These are phyloP conservation scores for Clupea harengus DNA, from an alignment of 2,113 vertebrate genomes.

Conservation along the genomic window DNA sequence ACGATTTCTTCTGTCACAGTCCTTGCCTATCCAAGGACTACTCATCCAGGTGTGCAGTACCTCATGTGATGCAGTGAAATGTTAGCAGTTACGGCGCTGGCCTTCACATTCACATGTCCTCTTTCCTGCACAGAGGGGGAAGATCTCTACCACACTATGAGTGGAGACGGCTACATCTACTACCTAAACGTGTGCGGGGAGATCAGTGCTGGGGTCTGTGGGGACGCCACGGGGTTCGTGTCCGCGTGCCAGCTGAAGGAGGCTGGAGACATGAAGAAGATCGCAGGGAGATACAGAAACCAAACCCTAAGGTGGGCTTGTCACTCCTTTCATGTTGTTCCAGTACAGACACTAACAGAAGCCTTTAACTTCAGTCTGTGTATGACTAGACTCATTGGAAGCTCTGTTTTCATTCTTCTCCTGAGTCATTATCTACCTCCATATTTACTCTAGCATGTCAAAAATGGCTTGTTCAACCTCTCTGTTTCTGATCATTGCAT, in stretches of 20 bases:
- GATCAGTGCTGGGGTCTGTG: conserved; percentile 56
- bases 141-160: conserved; percentile 59
- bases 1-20: too few relatives aligned
- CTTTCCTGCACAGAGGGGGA: conserved; percentile 42
- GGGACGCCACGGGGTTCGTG: background rate
- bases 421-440: too few relatives aligned
- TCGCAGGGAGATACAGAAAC: conserved; percentile 80
- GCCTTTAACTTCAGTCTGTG: background rate
- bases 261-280: conserved; percentile 51
- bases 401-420: too few relatives aligned
- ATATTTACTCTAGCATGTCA: too few relatives aligned
- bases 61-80: too few relatives aligned
- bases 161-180: conserved; percentile 75
- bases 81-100: too few relatives aligned
- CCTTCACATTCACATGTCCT: background rate
- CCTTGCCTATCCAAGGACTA: too few relatives aligned
- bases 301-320: conserved; percentile 83
- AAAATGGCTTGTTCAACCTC: too few relatives aligned
- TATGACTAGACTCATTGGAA: too few relatives aligned
- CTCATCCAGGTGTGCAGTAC: too few relatives aligned
- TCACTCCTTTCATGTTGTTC: background rate
- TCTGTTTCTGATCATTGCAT: too few relatives aligned
- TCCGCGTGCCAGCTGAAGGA: conserved; percentile 84
- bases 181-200: conserved; percentile 85
- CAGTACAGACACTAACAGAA: too few relatives aligned